Evolutionary conservation across 2,113 vertebrate species (phyloP).

Genomic region (Choloepus hoffmanni): DNA sequence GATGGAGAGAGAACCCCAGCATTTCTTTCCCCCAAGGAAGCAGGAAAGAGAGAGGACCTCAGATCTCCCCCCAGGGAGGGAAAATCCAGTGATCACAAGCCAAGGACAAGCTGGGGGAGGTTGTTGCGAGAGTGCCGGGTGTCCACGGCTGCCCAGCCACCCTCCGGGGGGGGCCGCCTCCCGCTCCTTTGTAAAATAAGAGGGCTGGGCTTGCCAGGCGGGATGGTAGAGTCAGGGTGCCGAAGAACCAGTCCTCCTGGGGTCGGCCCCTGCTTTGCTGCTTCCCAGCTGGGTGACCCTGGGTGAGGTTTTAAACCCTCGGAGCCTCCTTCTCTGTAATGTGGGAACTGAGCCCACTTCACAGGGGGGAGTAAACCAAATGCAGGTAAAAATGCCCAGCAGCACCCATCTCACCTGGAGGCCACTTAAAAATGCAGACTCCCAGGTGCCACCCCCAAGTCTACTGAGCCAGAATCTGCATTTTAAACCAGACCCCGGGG

Average conservation of each 20-base stretch:
- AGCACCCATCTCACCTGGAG: background rate
- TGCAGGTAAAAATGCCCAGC: background rate
- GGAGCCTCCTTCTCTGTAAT: rapidly evolving
- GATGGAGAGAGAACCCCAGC: background rate
- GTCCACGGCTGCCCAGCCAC: background rate
- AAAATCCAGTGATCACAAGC: background rate
- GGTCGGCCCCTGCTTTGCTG: background rate
- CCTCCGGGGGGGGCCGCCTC: background rate
- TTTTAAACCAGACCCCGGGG: background rate
- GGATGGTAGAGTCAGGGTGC: background rate
- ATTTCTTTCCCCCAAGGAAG: background rate
- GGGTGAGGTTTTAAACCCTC: background rate
- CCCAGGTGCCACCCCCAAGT: background rate
- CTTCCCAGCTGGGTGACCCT: background rate
- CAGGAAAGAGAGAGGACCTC: background rate
- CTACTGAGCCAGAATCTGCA: background rate
- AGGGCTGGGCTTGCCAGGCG: no score
- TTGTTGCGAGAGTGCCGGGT: background rate
- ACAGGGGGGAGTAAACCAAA: no score
- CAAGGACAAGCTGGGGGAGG: background rate
- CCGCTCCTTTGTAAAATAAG: background rate
- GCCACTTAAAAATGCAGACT: background rate
- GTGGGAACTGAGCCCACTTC: background rate
- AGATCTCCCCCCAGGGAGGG: background rate
- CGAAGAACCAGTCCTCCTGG: background rate